A percentile compares a stretch with the other conserved stretches of the same genome.
Conservation (phyloP, 2,797 vertebrate genomes). For the Scolopax bukidnonensis region DNA sequence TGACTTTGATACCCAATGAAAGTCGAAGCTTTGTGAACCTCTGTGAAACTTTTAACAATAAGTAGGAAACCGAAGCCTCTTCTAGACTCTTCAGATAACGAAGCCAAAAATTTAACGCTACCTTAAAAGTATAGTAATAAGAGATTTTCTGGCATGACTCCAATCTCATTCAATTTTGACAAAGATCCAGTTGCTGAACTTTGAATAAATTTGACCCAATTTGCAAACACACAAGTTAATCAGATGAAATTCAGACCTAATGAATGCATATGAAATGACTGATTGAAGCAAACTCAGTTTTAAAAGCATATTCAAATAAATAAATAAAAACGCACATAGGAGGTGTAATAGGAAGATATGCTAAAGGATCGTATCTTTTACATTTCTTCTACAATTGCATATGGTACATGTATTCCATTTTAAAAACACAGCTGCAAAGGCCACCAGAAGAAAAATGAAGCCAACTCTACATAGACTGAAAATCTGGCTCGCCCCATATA, state of each 20-base stretch:
- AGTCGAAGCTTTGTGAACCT: not conserved
- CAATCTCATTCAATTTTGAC: not conserved
- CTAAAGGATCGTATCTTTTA: not conserved
- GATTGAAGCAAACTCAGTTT: not conserved
- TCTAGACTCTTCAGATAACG: not conserved
- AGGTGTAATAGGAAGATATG: not conserved
- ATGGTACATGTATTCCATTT: not conserved
- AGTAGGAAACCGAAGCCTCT: not conserved
- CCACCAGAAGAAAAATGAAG: constrained; percentile 27
- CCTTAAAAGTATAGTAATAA: not conserved
- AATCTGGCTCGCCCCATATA: constrained; percentile 18
- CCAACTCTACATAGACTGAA: not conserved
- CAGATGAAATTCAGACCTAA: not conserved
- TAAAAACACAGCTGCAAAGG: constrained; percentile 33
- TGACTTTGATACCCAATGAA: not conserved
- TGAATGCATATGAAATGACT: not conserved
- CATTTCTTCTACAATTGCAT: not conserved
- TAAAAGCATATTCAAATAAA: not conserved
- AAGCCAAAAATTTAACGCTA: not conserved
- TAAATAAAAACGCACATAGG: not conserved
- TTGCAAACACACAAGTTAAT: not conserved
- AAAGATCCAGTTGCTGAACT: not conserved
- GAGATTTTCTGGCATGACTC: not conserved
- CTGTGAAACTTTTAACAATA: not conserved
- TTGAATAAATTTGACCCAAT: not conserved